Evolutionary conservation across 2,113 vertebrate species (phyloP), one percentile per base, ranked within the genome.

Genomic region (Gambusia affinis): DNA sequence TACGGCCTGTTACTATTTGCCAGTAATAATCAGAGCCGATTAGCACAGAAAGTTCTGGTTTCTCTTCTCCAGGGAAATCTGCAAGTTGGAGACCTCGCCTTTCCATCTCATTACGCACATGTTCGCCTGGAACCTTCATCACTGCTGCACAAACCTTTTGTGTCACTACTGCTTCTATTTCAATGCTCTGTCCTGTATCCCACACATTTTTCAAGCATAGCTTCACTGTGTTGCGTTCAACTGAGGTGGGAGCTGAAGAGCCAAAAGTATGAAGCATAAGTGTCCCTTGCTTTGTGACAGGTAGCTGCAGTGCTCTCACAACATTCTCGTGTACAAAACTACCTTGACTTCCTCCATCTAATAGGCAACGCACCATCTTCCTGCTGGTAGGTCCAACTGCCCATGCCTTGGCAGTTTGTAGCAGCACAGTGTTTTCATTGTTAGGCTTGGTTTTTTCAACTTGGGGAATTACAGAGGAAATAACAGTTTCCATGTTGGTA

Each of bases 271-370:
- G 60, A 8, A 62, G 65, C 15, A 22, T 68, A 68, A 75, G 39
- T 47, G 65, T 75, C 7, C 73, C 73, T 35, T 35, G 35, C n/a
- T 29, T 68, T 12, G n/a, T 0, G 8, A 75, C 60, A 28, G 65
- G 73, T 62, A 8, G 11, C 42, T 63, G 22, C 7, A 35, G 29
- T 14, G 15, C 0, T 6, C n/a, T 62, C 15, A 28, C 73, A 10
- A 67, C 57, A 28, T 68, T 68, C 57, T 62, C 73, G 10, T 61
- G 42, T 31, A 47, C 39, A 68, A 68, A 76, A n/a, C 73, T 68
- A 4, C 60, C 67, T 30, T 68, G 57, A 35, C 14, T 63, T 12
- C 65, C 65, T 47, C 29, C 39, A 63, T 68, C 60, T 28, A 76
- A 29, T 2, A 61, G 19, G 37, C 31, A 76, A 47, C 29, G 60